Evolutionary conservation across 1,140 invertebrate genomes (phyloP), one percentile per base, ranked within the genome.

Genomic region (Ceratina calcarata): DNA sequence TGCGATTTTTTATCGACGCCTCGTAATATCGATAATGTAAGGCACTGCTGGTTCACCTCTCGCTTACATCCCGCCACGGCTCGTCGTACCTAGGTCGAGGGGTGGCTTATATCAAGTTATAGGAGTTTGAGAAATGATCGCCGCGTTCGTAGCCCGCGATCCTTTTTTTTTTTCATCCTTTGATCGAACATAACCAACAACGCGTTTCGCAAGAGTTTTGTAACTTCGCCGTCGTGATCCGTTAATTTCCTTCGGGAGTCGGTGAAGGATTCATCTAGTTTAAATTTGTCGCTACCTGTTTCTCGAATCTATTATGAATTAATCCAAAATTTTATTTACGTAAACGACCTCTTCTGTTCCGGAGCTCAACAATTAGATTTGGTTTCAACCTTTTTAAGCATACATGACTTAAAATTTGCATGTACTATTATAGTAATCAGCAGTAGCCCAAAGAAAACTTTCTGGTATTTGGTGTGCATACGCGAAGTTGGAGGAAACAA

Each of bases 21-120:
- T 91, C 91, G 91, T 92, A 92, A 92, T 92, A 92, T 92, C 91
- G 91, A 92, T 92, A 92, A 92, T 92, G 91, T 89, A 91, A 91
- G 89, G 84, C 78, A 74, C 85, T 82, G 82, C 79, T 79, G 85
- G 62, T 76, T 78, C 78, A 64, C 69, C 66, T 60, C 79, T 75
- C 68, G 55, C 70, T 70, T 66, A 72, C 69, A 20, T 49, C 55
- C 37, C 57, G 27, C 73, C 20, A 64, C 24, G 58, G 62, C 24
- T 60, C 37, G 53, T 20, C 60, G 71, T 62, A 55, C 51, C 53
- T 22, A 69, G 86, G 86, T 83, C 84, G 83, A 71, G 81, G 88
- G 87, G 78, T 89, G 88, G 86, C 87, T 89, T 91, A 91, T 91
- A 92, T 91, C 90, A 85, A 91, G 89, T 91, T 91, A 91, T 87